Evolutionary conservation across 2,113 vertebrate genomes (phyloP).

Genomic region (Elgaria multicarinata): DNA sequence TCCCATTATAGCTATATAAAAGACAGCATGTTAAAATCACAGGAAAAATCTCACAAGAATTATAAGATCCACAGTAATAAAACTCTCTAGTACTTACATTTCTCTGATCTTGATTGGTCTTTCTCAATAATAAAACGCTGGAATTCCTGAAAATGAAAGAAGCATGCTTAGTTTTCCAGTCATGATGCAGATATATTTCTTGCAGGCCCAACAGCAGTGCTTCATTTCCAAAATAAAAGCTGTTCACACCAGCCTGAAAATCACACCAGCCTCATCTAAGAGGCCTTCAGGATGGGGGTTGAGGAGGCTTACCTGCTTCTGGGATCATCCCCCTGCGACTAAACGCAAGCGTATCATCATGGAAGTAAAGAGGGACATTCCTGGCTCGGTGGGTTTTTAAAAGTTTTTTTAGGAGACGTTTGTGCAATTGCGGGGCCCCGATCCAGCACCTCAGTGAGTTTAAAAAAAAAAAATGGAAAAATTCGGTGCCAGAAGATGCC

Average conservation of each 20-base stretch:
- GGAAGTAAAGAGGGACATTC: no score
- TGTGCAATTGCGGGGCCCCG: no score
- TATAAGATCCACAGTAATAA: constrained; percentile 6
- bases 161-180: not conserved
- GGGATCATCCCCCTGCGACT: no score
- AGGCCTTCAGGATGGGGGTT: no score
- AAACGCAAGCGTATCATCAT: no score
- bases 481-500: no score
- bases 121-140: constrained; percentile 72
- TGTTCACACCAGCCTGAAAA: not conserved
- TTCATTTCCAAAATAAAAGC: not conserved
- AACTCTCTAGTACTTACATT: constrained; percentile 63
- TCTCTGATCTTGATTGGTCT: constrained; percentile 68
- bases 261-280: no score
- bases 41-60: not conserved
- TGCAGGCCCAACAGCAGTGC: not conserved
- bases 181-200: not conserved
- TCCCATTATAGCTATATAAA: constrained; percentile 73
- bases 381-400: no score
- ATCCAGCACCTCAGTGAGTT: no score
- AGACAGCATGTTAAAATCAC: constrained; percentile 57
- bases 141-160: constrained; percentile 77
- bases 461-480: no score
- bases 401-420: no score
- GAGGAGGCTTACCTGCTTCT: no score